Evolutionary conservation across 2,888 invertebrate species (phyloP).

Genomic region (Sarcophaga variegata): DNA sequence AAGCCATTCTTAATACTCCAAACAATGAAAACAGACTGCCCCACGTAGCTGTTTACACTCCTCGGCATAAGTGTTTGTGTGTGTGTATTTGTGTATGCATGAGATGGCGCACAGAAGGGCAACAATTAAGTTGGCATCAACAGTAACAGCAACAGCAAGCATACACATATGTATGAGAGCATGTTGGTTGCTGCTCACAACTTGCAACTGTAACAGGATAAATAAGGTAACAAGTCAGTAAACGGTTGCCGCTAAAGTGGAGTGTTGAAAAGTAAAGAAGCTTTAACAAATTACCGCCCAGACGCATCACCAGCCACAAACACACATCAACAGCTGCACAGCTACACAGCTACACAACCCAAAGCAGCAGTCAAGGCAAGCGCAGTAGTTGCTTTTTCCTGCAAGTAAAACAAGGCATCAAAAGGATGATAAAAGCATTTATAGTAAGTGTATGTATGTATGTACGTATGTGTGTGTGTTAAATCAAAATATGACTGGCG

Average conservation of each 20-base stretch:
- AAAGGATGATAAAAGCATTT: conserved; percentile 10
- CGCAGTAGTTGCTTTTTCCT: conserved; percentile 12
- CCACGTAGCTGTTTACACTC: neutral
- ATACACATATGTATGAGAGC: conserved; percentile 17
- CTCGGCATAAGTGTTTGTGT: neutral
- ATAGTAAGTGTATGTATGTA: neutral
- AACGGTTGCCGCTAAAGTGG: conserved; percentile 68
- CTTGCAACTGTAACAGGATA: conserved; percentile 58
- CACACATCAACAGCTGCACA: conserved; percentile 28
- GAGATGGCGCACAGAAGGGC: conserved; percentile 68
- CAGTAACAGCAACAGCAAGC: conserved; percentile 28
- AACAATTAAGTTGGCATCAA: conserved; percentile 71
- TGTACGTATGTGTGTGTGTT: conserved; percentile 24
- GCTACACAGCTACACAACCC: neutral
- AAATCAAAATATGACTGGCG: conserved; percentile 58
- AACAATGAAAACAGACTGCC: neutral
- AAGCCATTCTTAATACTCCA: neutral
- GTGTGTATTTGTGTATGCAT: neutral
- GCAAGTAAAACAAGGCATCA: conserved; percentile 33
- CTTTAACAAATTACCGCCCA: conserved; percentile 81
- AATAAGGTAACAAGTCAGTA: conserved; percentile 66
- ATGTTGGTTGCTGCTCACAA: conserved; percentile 22
- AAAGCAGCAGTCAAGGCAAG: conserved; percentile 29
- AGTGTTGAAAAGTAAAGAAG: conserved; percentile 81
- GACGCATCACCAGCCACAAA: conserved; percentile 67